Evolutionary conservation across 2,888 invertebrate genomes (phyloP).

Genomic region (Synergus gifuensis): DNA sequence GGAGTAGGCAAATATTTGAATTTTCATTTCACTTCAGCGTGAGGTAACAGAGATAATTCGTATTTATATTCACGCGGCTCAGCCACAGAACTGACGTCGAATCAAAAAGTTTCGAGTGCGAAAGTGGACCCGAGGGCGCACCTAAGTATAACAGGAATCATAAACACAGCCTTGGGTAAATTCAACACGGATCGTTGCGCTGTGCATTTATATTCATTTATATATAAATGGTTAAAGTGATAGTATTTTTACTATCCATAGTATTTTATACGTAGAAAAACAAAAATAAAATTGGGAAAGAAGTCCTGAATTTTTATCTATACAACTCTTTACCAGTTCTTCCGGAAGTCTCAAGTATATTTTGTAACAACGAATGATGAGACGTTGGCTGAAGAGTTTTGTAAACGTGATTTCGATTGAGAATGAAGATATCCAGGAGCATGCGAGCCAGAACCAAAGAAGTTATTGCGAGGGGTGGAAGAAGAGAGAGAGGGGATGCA

Average conservation of each 20-base stretch:
- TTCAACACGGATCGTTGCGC: not conserved
- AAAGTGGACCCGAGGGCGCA: not conserved
- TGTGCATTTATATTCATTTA: not conserved
- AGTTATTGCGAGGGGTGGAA: not conserved
- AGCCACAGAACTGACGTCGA: constrained; percentile 2
- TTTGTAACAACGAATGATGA: not conserved
- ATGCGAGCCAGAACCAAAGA: not conserved
- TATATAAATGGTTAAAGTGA: not conserved
- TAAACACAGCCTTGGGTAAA: not conserved
- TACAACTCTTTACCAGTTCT: not conserved
- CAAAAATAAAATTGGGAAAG: no score
- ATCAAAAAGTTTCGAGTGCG: constrained; percentile 7
- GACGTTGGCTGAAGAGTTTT: not conserved
- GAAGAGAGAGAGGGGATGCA: not conserved
- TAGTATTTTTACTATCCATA: no score
- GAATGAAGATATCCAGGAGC: not conserved
- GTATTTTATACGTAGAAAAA: no score
- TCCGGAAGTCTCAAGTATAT: not conserved
- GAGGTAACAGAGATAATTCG: constrained; percentile 34
- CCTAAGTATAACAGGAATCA: not conserved
- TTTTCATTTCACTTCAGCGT: not conserved
- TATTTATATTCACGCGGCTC: constrained; percentile 19
- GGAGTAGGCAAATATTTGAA: constrained; percentile 13
- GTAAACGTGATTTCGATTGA: not conserved
- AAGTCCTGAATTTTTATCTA: no score